Base-by-base conservation (phyloP, 2,888 invertebrate genomes). In the Hoplodrina ambigua region DNA sequence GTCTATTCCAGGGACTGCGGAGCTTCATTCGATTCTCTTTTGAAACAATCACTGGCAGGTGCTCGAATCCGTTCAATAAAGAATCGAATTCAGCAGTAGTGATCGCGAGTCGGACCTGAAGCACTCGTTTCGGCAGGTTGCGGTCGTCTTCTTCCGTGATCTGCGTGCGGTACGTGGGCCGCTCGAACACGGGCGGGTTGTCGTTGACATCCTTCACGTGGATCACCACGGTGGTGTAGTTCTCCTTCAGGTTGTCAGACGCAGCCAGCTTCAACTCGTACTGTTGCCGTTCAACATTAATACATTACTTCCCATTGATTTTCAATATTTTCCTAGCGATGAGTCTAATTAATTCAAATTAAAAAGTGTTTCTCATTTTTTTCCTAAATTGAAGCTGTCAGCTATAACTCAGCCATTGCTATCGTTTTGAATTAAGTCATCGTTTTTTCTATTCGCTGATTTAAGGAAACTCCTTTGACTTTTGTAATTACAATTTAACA, bases 151-250 rank as follows among this genome's bases (percentile, higher is more conserved):
- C 99, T 94, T 99, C 99, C 55, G 99, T 99, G 94, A 99, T 99
- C 96, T 99, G 99, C 63, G 99, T 98, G 90, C 98, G 97, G 96
- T 99, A 99, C 69, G 98, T 98, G 64, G 99, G 99, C 83, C 99
- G 96, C 94, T 99, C 98, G 95, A 99, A 99, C 85, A 98, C 98
- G 4, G 99, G 99, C 56, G 99, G 98, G 96, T 99, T 99, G 96
- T 99, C 99, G 95, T 99, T 99, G 84, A 99, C 99, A 94, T 99
- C 99, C 96, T 99, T 99, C 87, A 99, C 98, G 95, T 99, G 98
- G 90, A 99, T 99, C 90, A 99, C 99, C 83, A 99, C 99, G 53
- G 98, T 99, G 55, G 99, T 99, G 96, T 98, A 98, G 97, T 99
- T 99, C 96, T 99, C 99, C 96, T 99, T 99, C 92, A 99, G 97